A percentile compares a stretch with the other conserved stretches of the same genome.
Conservation (phyloP, 2,797 vertebrate genomes). For the Aythya fuligula region DNA sequence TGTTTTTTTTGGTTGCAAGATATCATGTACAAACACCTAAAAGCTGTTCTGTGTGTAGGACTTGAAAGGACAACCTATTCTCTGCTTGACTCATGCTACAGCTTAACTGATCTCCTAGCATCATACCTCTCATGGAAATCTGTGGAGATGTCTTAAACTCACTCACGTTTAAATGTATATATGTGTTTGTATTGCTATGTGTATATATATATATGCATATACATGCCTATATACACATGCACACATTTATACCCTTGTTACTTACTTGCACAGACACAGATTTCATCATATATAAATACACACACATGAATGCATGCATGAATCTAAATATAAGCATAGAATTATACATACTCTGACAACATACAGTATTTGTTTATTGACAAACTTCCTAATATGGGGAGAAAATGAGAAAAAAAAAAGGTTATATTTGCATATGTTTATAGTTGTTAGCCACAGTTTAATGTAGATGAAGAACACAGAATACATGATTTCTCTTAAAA, state of each 20-base stretch:
- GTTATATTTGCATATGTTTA: not conserved
- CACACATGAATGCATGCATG: not conserved
- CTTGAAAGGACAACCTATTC: not conserved
- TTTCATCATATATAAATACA: not conserved
- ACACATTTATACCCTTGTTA: not conserved
- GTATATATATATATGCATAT: not conserved
- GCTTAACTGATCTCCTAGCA: not conserved
- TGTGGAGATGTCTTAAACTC: not conserved
- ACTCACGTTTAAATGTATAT: not conserved
- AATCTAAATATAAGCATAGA: not conserved
- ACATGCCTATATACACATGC: fast-evolving
- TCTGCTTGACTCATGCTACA: not conserved
- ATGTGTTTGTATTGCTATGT: not conserved
- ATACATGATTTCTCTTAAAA: not conserved
- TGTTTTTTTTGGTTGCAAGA: not conserved
- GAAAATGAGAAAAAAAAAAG: not conserved
- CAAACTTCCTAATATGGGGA: not conserved
- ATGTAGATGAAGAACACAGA: not conserved
- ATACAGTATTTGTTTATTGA: not conserved
- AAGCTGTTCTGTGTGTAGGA: not conserved
- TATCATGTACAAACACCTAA: not conserved
- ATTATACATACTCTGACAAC: not conserved
- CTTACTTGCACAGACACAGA: not conserved
- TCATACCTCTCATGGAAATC: not conserved
- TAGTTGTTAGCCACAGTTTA: not conserved